Evolutionary conservation across 2,888 invertebrate species (phyloP).

Genomic region (Myathropa florea): DNA sequence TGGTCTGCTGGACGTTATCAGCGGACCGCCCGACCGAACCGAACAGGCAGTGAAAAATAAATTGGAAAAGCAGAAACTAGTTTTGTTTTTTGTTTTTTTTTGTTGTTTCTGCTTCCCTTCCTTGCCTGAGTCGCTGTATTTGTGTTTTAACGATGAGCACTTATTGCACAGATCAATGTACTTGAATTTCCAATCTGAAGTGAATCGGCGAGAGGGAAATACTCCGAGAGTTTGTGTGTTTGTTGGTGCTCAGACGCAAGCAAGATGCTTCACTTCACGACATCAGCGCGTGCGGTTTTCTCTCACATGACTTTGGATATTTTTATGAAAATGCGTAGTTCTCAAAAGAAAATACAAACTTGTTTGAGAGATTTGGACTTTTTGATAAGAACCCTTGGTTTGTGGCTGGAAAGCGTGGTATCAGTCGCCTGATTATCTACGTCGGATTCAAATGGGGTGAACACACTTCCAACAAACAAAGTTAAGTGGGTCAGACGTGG

Average conservation of each 20-base stretch:
- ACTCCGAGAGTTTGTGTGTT: not conserved
- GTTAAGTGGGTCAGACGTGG: not conserved
- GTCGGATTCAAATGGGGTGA: not conserved
- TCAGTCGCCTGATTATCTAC: not conserved
- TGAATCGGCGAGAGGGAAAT: not conserved
- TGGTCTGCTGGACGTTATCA: conserved; percentile 37
- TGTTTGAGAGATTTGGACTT: not conserved
- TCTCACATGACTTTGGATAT: conserved; percentile 31
- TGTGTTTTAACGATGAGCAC: conserved; percentile 9
- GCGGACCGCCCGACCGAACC: not conserved
- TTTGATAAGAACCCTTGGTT: not conserved
- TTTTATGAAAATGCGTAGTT: conserved; percentile 10
- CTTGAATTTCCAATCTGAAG: conserved; percentile 31
- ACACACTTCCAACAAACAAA: not conserved
- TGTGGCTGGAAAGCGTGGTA: not conserved
- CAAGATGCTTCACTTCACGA: conserved; percentile 16
- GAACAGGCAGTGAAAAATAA: conserved; percentile 14
- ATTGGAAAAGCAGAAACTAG: conserved; percentile 43
- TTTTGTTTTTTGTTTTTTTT: conserved; percentile 1
- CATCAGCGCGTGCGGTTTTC: conserved; percentile 22
- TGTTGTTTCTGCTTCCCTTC: not conserved
- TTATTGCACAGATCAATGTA: conserved; percentile 59
- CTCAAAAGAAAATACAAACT: not conserved
- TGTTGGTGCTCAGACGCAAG: not conserved
- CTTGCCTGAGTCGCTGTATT: not conserved